Evolutionary conservation across 2,797 vertebrate species (phyloP).

Genomic region (Margarornis squamiger): DNA sequence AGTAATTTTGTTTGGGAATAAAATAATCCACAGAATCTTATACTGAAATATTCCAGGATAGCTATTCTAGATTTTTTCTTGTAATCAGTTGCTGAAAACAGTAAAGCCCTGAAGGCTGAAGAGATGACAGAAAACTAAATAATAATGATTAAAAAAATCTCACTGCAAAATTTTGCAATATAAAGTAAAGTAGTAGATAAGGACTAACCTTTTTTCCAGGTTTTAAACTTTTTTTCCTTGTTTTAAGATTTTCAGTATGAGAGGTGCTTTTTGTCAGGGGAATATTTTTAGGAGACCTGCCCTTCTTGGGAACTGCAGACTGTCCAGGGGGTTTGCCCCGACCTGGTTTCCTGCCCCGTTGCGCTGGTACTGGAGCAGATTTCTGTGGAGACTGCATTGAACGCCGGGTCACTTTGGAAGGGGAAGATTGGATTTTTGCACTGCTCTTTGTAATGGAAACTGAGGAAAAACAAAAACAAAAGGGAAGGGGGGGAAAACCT

Average conservation of each 20-base stretch:
- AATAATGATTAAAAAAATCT: background rate
- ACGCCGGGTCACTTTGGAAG: constrained; percentile 84
- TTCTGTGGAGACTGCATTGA: constrained; percentile 88
- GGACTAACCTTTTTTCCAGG: constrained; percentile 89
- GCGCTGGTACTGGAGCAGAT: constrained; percentile 67
- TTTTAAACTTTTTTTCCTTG: constrained; percentile 87
- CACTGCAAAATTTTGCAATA: constrained; percentile 29
- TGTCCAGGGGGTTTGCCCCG: constrained; percentile 75
- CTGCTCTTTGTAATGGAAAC: constrained; percentile 84
- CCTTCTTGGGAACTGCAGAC: constrained; percentile 77
- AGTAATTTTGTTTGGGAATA: background rate
- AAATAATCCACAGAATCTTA: background rate
- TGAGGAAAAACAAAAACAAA: constrained; percentile 74
- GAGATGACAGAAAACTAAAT: constrained; percentile 23
- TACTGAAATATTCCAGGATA: background rate
- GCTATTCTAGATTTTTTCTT: background rate
- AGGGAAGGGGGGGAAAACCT: constrained; percentile 59
- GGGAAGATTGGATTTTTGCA: constrained; percentile 78
- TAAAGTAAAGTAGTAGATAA: constrained; percentile 51
- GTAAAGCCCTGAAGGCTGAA: constrained; percentile 53
- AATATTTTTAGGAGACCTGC: constrained; percentile 71
- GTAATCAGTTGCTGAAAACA: background rate
- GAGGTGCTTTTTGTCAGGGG: constrained; percentile 66
- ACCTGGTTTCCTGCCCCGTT: constrained; percentile 84
- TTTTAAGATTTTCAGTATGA: constrained; percentile 73